phyloP scores from a whole-genome alignment of 2,888 invertebrate genomes.

The Enoplolaimus lenunculus region DNA sequence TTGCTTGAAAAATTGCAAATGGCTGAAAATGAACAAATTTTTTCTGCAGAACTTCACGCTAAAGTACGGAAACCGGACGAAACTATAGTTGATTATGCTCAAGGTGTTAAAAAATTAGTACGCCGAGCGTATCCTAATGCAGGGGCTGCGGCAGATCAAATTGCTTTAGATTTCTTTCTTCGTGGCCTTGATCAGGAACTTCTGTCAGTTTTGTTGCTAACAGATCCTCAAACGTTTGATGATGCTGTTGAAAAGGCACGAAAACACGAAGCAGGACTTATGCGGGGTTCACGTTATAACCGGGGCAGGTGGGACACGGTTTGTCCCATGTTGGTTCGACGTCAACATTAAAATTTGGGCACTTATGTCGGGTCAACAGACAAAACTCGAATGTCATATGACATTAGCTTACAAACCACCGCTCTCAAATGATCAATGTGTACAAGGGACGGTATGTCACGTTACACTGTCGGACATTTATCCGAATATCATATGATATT shows the following conservation, averaged over 20 bases:
- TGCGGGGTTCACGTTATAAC: too few species aligned
- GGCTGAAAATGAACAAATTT: not conserved
- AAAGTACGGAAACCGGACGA: not conserved
- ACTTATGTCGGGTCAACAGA: too few species aligned
- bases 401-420: too few species aligned
- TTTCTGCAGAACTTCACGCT: not conserved
- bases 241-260: not conserved
- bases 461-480: too few species aligned
- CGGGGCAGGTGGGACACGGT: too few species aligned
- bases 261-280: not conserved
- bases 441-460: too few species aligned
- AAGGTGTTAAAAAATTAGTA: not conserved
- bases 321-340: too few species aligned
- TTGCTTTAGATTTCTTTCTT: not conserved
- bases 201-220: not conserved
- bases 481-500: too few species aligned
- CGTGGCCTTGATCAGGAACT: not conserved
- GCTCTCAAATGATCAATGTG: too few species aligned
- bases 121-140: not conserved
- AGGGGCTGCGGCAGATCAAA: not conserved
- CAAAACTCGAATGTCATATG: too few species aligned
- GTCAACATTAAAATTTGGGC: too few species aligned
- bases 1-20: not conserved
- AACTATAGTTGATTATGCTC: not conserved
- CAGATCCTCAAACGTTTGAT: not conserved